Evolutionary conservation across 1,140 invertebrate genomes (phyloP).

Genomic region (Ostrea denselamellosa): DNA sequence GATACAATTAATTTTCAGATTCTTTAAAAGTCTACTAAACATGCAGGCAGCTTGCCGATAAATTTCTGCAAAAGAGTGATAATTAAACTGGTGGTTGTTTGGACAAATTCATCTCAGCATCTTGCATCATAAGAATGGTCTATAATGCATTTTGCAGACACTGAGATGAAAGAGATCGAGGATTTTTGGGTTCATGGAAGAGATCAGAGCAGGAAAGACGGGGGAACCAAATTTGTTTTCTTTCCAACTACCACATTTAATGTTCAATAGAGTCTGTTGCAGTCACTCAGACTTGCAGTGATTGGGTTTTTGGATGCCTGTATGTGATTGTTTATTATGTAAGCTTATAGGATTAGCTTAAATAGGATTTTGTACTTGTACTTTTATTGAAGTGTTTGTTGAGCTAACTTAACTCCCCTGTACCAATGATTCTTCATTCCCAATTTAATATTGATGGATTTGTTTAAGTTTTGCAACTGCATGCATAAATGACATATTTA

Average conservation of each 20-base stretch:
- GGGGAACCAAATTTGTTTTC: constrained; percentile 26
- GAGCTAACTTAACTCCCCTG: constrained; percentile 2
- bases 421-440: constrained; percentile 3
- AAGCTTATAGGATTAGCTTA: constrained; percentile 14
- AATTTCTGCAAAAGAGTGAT: constrained; percentile 29
- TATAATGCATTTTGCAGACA: constrained; percentile 35
- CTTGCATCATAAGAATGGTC: constrained; percentile 12
- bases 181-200: constrained; percentile 27
- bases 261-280: constrained; percentile 26
- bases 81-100: constrained; percentile 33
- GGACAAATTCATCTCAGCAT: constrained; percentile 24
- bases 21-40: too few species aligned
- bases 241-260: constrained; percentile 24
- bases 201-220: constrained; percentile 18
- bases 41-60: not conserved
- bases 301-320: not conserved
- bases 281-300: constrained; percentile 12
- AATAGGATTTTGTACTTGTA: not conserved
- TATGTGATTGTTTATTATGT: constrained; percentile 26
- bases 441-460: not conserved
- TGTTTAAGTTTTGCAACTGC: not conserved
- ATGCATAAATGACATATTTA: not conserved
- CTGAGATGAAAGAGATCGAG: constrained; percentile 9
- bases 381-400: not conserved
- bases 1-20: not conserved